These are phyloP conservation scores for Pseudochromis fuscus DNA, from an alignment of 2,797 vertebrate genomes.

Conservation along the genomic window DNA sequence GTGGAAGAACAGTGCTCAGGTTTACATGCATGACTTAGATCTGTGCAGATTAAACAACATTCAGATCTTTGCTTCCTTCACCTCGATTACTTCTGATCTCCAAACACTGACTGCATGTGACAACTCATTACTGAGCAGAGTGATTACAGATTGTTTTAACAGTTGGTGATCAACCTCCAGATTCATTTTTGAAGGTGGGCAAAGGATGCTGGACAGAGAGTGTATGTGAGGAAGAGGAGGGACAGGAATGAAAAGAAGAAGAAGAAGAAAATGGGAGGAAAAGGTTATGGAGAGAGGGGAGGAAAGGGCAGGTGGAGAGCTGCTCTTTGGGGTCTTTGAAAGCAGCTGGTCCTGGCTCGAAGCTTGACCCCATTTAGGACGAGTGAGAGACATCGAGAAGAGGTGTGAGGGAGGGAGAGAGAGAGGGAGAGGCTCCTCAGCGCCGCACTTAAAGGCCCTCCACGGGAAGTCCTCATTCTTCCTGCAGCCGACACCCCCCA, in stretches of 20 bases:
- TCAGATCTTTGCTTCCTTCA: too few species aligned
- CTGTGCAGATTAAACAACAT: too few species aligned
- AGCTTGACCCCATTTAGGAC: constrained; percentile 87
- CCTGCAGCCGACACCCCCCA: constrained; percentile 80
- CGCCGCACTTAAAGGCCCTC: constrained; percentile 76
- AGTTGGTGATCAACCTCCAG: too few species aligned
- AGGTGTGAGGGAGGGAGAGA: constrained; percentile 16
- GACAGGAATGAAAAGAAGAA: constrained; percentile 9
- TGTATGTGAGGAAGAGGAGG: constrained; percentile 1
- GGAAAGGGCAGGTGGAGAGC: constrained; percentile 83
- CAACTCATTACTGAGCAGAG: too few species aligned
- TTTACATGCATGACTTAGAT: not conserved
- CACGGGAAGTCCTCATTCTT: constrained; percentile 79
- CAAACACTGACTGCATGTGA: too few species aligned
- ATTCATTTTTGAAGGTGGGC: not conserved
- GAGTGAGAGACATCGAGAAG: constrained; percentile 64
- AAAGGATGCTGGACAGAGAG: constrained; percentile 2
- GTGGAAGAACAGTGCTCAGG: not conserved
- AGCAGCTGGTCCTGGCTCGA: constrained; percentile 79
- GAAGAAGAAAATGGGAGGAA: constrained; percentile 48
- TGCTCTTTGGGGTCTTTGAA: constrained; percentile 86
- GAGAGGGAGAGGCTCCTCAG: constrained; percentile 54
- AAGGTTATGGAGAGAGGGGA: constrained; percentile 56
- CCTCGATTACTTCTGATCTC: too few species aligned
- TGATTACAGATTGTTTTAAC: too few species aligned